These are phyloP conservation scores for Lophotriccus pileatus DNA, from an alignment of 2,797 vertebrate genomes.

Conservation along the genomic window DNA sequence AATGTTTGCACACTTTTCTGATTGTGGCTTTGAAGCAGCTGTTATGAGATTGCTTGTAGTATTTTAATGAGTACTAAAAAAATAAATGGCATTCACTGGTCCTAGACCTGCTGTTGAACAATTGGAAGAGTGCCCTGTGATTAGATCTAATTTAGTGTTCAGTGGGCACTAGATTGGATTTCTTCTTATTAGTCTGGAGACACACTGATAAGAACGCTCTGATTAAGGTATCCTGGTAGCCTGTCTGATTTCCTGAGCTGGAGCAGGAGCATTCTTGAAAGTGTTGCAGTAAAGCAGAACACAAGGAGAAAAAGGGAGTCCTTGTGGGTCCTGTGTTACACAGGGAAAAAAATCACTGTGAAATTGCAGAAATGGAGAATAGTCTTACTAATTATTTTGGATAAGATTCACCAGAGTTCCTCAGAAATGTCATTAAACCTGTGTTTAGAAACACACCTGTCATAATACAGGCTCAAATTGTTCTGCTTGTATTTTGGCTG, in stretches of 20 bases:
- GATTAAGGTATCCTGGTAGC: constrained; percentile 63
- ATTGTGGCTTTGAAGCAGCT: background rate
- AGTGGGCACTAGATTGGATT: constrained; percentile 67
- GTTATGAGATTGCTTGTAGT: background rate
- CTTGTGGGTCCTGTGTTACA: background rate
- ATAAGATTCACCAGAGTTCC: background rate
- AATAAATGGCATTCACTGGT: background rate
- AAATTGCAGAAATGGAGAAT: background rate
- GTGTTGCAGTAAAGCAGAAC: background rate
- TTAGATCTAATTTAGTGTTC: constrained; percentile 69
- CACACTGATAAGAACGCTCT: constrained; percentile 63
- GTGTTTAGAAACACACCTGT: background rate
- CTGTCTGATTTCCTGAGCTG: constrained; percentile 61
- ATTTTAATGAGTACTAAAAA: constrained; percentile 14
- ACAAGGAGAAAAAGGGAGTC: background rate
- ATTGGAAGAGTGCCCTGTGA: constrained; percentile 57
- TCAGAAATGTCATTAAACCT: background rate
- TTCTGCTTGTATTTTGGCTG: background rate
- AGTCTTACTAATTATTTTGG: background rate
- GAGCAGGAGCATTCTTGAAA: background rate
- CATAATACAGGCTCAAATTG: background rate
- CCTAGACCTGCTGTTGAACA: constrained; percentile 57
- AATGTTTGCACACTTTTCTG: background rate
- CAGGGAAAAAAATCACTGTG: background rate
- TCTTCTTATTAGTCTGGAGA: constrained; percentile 72